Evolutionary conservation across 2,888 invertebrate genomes (phyloP), one percentile per base, ranked within the genome.

Genomic region (Ennomos erosarius): DNA sequence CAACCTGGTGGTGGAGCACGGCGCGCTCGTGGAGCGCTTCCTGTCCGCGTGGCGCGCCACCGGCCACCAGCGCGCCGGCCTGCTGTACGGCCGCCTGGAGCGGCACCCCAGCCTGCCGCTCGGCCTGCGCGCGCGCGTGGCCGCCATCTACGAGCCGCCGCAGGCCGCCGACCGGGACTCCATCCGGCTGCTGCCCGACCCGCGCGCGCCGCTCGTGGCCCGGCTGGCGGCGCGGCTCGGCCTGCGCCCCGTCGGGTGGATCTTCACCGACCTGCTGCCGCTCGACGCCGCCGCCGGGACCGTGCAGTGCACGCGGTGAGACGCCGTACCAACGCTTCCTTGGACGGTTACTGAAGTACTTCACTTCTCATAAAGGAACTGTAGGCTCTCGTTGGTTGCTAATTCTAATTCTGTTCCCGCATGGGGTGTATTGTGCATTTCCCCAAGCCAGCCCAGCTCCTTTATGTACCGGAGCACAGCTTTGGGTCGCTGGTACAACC

Each of bases 71-170:
- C 95, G 99, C 82, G 93, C 98, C 78, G 99, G 99, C 42, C 95
- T 95, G 82, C 94, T 99, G 59, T 98, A 97, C 87, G 99, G 99
- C 33, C 94, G 94, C 68, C 99, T 99, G 87, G 99, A 99, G 93
- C 93, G 95, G 37, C 97, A 99, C 85, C 91, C 96, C 51, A 99
- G 77, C 67, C 82, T 83, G 67, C 84, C 84, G 61, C 76, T 84
- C 6, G 84, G 82, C 62, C 51, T 57, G 46, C 94, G 95, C 78
- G 98, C 98, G 44, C 96, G 96, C 64, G 98, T 99, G 47, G 94
- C 96, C 40, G 98, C 98, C 55, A 98, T 99, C 72, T 99, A 99
- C 90, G 99, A 99, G 92, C 99, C 99, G 50, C 98, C 99, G 45
- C 99, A 99, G 94, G 94, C 95, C 82, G 95, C 96, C 76, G 93